Percentiles rank a stretch among this genome's conserved stretches.
These are phyloP conservation scores for Drosophila carrolli DNA, from an alignment of 1,140 invertebrate species.

Conservation along the genomic window DNA sequence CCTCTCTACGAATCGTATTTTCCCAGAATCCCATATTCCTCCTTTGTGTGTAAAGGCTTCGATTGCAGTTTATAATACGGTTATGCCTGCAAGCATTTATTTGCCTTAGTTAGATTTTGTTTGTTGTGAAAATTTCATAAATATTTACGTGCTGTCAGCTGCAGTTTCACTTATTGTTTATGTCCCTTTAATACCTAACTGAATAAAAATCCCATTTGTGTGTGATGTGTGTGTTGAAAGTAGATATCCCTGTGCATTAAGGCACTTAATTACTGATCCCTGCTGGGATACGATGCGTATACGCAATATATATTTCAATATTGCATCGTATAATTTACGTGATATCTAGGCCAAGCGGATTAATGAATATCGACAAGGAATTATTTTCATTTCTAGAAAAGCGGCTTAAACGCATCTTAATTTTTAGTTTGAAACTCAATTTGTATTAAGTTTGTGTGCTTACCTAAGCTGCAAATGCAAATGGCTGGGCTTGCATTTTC, in stretches of 20 bases:
- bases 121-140: conserved; percentile 65
- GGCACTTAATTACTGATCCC: conserved; percentile 49
- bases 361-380: conserved; percentile 28
- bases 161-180: conserved; percentile 52
- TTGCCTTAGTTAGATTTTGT: conserved; percentile 59
- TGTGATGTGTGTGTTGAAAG: conserved; percentile 27
- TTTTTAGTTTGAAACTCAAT: conserved; percentile 12
- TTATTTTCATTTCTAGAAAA: conserved; percentile 10
- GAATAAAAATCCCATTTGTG: conserved; percentile 37
- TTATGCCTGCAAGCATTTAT: conserved; percentile 62
- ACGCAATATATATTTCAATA: conserved; percentile 18
- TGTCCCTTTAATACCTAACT: conserved; percentile 32
- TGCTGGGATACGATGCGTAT: conserved; percentile 34
- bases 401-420: conserved; percentile 9
- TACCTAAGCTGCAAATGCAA: conserved; percentile 7
- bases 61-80: conserved; percentile 67
- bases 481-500: neutral
- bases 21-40: neutral
- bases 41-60: conserved; percentile 46
- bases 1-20: conserved; percentile 11
- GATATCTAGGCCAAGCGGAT: conserved; percentile 18
- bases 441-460: conserved; percentile 3
- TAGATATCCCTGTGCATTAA: conserved; percentile 26
- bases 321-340: conserved; percentile 15
- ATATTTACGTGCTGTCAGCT: conserved; percentile 62